These are phyloP conservation scores for Miichthys miiuy DNA, from an alignment of 2,797 vertebrate genomes.

Conservation along the genomic window DNA sequence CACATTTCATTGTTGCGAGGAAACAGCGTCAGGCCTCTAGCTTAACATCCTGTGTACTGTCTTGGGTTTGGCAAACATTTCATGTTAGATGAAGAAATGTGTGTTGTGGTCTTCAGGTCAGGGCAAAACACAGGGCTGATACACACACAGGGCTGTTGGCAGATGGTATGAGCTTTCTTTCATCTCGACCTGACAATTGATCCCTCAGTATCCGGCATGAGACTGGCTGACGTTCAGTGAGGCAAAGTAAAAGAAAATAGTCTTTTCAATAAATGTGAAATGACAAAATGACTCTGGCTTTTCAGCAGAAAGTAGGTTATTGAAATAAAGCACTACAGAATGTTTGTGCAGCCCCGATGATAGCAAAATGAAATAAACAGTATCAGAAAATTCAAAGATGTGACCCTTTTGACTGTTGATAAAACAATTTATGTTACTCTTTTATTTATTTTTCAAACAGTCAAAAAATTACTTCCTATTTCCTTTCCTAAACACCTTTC, in stretches of 20 bases:
- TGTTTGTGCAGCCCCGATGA: neutral
- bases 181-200: conserved; percentile 7
- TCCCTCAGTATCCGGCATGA: neutral
- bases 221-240: neutral
- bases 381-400: neutral
- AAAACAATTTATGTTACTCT: no score
- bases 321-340: neutral
- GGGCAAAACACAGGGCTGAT: conserved; percentile 6
- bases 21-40: conserved; percentile 38
- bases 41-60: conserved; percentile 62
- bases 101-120: conserved; percentile 17
- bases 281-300: neutral
- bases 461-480: no score
- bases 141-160: conserved; percentile 2
- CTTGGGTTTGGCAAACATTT: conserved; percentile 31
- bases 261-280: neutral
- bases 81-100: conserved; percentile 41
- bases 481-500: no score
- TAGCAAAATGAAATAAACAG: neutral
- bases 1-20: conserved; percentile 25
- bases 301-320: neutral
- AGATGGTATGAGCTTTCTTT: conserved; percentile 36
- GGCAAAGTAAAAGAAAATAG: neutral
- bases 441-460: no score
- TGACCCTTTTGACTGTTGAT: neutral